Evolutionary conservation across 2,797 vertebrate genomes (phyloP).

Genomic region (Pteronotus mesoamericanus): DNA sequence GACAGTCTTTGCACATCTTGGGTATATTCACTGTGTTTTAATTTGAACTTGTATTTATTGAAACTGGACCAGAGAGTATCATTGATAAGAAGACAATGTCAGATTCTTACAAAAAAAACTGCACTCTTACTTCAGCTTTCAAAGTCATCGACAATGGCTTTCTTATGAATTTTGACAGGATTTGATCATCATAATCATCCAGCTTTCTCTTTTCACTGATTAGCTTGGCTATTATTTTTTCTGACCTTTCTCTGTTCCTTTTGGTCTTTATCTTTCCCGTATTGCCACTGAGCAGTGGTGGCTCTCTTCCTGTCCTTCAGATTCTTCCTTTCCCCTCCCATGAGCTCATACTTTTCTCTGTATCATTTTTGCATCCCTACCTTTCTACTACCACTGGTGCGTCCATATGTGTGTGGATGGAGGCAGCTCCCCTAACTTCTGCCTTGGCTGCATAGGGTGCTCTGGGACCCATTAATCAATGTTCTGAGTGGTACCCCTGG

Average conservation of each 20-base stretch:
- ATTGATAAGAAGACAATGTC: neutral
- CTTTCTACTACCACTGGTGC: neutral
- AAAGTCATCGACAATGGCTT: neutral
- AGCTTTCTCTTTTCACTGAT: neutral
- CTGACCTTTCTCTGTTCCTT: neutral
- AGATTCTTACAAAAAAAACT: neutral
- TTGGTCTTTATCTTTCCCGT: neutral
- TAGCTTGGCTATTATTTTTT: neutral
- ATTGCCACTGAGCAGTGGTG: rapidly evolving
- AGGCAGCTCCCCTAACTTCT: too few relatives aligned
- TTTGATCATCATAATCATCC: neutral
- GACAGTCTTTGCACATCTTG: slow-evolving; percentile 62
- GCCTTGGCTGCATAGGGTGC: neutral
- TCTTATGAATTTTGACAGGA: neutral
- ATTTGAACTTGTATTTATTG: neutral
- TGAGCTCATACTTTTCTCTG: neutral
- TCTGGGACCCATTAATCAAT: too few relatives aligned
- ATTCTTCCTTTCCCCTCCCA: neutral
- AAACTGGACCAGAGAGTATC: neutral
- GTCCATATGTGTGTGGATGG: neutral
- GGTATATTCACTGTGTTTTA: slow-evolving; percentile 26
- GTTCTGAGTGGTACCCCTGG: neutral
- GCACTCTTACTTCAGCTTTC: neutral
- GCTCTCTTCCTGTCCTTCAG: neutral
- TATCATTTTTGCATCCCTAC: neutral